Conservation (phyloP, 2,888 invertebrate species). For the Nineta flava region DNA sequence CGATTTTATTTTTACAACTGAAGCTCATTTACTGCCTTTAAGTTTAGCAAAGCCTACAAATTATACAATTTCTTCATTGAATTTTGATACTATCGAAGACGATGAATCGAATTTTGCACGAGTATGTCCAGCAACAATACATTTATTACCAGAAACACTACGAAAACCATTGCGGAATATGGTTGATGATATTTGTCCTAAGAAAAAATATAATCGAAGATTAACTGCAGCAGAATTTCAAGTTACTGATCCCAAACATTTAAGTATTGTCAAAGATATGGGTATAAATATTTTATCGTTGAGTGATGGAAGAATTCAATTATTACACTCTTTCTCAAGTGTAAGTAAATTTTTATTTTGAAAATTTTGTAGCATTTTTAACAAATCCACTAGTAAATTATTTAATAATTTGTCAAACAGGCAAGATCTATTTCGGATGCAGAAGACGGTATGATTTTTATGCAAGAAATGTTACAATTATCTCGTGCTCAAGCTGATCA, state of each 20-base stretch:
- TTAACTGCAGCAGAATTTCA: slow-evolving; percentile 57
- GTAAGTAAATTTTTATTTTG: slow-evolving; percentile 34
- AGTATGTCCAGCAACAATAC: slow-evolving; percentile 73
- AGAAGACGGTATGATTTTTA: slow-evolving; percentile 83
- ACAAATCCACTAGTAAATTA: not conserved
- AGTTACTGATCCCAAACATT: slow-evolving; percentile 66
- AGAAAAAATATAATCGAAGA: slow-evolving; percentile 39
- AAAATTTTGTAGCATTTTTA: slow-evolving; percentile 4
- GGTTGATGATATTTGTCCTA: slow-evolving; percentile 66
- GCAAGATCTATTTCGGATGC: slow-evolving; percentile 76
- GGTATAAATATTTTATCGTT: slow-evolving; percentile 83
- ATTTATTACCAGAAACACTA: slow-evolving; percentile 69
- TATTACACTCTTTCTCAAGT: slow-evolving; percentile 75
- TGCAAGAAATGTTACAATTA: slow-evolving; percentile 92
- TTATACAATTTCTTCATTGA: slow-evolving; percentile 31
- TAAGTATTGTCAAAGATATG: slow-evolving; percentile 79
- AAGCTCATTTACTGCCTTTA: slow-evolving; percentile 89
- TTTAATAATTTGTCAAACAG: slow-evolving; percentile 29
- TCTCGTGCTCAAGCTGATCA: slow-evolving; percentile 52
- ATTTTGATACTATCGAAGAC: slow-evolving; percentile 27
- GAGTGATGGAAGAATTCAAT: slow-evolving; percentile 80
- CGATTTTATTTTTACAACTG: slow-evolving; percentile 81
- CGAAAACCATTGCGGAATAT: slow-evolving; percentile 71
- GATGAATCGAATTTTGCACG: slow-evolving; percentile 40
- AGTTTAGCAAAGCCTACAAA: slow-evolving; percentile 53